Base-by-base conservation (phyloP, 2,113 vertebrate species). In the Bujurquina vittata region DNA sequence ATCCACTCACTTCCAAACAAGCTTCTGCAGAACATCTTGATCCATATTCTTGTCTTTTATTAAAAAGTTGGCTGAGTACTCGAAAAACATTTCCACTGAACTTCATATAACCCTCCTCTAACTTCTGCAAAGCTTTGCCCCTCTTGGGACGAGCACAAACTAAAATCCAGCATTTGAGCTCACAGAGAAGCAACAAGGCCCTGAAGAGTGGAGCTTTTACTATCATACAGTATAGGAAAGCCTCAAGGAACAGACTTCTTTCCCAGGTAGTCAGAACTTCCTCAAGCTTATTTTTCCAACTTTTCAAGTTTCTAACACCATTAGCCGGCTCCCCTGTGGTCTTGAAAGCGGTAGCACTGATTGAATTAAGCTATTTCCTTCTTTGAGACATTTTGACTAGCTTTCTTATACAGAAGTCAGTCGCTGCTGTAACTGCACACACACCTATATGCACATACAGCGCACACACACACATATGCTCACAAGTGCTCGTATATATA, bases 101-200 rank as follows among this genome's bases (percentile, higher is more conserved):
- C 93, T 94, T 93, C 90, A 93, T 77, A 91, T 95, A 94, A 95
- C 94, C 94, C 93, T 94, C 90, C 62, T 93, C 92, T 86, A 94
- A 95, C 93, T 95, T 93, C 92, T 89, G 92, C 92, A 92, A 94
- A 93, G 91, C 93, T 92, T 83, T 67, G 84, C 54, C 83, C 91
- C 94, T 94, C 93, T 82, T 92, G 94, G 94, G 94, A 95, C 81
- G 92, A 94, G 93, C 93, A 93, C 88, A 92, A 90, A 91, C 93
- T 93, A 84, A 95, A 94, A 95, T 92, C 93, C 94, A 88, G 91
- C 92, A 93, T 94, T 93, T 94, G 92, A 94, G 93, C 93, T 94
- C 92, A 94, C 86, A 93, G 88, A 94, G 92, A 93, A 93, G 92
- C 94, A 94, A 94, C 94, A 94, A 93, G 94, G 91, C 93, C 93